Evolutionary conservation across 2,113 vertebrate species (phyloP).

Genomic region (Willisornis vidua): DNA sequence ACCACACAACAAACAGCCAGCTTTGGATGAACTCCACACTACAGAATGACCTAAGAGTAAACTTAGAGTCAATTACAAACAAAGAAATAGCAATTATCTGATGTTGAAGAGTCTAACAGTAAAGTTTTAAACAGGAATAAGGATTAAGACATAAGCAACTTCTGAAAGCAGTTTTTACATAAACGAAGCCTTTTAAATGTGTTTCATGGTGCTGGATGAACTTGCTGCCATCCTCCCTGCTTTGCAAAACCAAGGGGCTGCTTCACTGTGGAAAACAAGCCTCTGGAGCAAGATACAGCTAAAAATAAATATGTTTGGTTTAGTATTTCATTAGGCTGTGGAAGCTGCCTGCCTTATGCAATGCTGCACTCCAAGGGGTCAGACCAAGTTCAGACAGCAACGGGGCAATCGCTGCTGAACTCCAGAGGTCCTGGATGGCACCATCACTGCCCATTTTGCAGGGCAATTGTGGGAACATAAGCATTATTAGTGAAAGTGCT

Average conservation of each 20-base stretch:
- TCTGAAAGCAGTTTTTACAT: background rate
- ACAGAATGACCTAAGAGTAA: background rate
- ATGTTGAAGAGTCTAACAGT: background rate
- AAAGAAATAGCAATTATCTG: fast-evolving
- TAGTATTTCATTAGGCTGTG: background rate
- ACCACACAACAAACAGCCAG: background rate
- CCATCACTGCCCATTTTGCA: background rate
- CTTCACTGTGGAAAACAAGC: background rate
- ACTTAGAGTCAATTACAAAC: background rate
- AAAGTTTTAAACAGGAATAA: background rate
- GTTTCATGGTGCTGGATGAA: background rate
- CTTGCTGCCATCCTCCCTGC: background rate
- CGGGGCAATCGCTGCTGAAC: background rate
- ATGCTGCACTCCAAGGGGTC: background rate
- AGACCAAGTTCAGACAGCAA: background rate
- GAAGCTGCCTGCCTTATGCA: background rate
- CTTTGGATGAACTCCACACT: background rate
- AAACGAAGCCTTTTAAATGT: background rate
- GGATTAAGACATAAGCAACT: background rate
- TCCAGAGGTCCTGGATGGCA: background rate
- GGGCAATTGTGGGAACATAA: background rate
- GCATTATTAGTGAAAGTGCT: background rate
- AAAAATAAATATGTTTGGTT: background rate
- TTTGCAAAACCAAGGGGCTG: background rate
- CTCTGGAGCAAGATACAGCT: background rate